Conservation (phyloP, 1,140 invertebrate genomes). For the Scaptomyza graminum region DNA sequence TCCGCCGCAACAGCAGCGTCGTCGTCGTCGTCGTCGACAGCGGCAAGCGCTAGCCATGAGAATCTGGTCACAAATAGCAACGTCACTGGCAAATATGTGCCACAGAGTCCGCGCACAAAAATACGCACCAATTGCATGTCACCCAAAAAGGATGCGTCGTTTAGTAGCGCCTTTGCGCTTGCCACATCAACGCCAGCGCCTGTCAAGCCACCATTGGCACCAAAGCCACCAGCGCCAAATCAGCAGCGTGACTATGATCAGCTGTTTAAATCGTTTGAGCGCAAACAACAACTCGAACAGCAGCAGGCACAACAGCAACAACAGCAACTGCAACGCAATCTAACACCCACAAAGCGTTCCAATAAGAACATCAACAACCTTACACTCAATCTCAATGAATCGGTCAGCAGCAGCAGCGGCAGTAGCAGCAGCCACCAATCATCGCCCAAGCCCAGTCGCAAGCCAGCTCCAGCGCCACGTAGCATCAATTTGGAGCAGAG, state of each 20-base stretch:
- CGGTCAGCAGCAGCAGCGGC: constrained; percentile 2
- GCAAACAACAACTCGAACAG: constrained; percentile 74
- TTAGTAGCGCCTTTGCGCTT: constrained; percentile 55
- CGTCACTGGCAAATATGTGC: constrained; percentile 69
- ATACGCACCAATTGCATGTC: constrained; percentile 83
- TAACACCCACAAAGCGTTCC: constrained; percentile 54
- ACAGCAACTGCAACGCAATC: background rate
- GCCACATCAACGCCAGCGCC: constrained; percentile 25
- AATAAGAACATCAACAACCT: constrained; percentile 83
- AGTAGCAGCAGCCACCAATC: constrained; percentile 10
- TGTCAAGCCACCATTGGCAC: constrained; percentile 55
- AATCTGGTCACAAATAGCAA: constrained; percentile 46
- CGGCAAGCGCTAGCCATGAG: constrained; percentile 57
- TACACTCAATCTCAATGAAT: constrained; percentile 65
- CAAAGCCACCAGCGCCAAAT: constrained; percentile 58
- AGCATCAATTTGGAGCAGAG: constrained; percentile 85
- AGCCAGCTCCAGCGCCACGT: constrained; percentile 74
- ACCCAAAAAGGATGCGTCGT: constrained; percentile 77
- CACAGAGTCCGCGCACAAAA: constrained; percentile 81
- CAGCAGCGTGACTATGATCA: constrained; percentile 80
- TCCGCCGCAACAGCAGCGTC: constrained; percentile 9
- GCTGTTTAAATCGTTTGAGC: constrained; percentile 80
- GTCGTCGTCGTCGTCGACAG: background rate
- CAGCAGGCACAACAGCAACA: constrained; percentile 26
- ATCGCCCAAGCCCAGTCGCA: constrained; percentile 65